phyloP scores from a whole-genome alignment of 2,888 invertebrate species.

The Ganaspis brasiliensis region DNA sequence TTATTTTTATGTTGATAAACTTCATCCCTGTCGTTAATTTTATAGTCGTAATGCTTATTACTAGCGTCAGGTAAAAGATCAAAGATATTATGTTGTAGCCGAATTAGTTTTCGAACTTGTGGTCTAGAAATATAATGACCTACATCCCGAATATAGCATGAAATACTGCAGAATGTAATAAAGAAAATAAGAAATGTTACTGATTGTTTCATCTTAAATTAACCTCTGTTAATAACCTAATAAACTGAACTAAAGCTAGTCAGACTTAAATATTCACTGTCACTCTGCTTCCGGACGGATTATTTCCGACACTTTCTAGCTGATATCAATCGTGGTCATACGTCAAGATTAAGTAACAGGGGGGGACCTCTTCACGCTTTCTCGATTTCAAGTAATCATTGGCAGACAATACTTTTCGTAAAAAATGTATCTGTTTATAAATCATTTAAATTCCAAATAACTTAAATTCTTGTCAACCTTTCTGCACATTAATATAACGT shows the following conservation, averaged over 20 bases:
- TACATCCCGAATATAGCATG: constrained; percentile 38
- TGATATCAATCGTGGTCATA: neutral
- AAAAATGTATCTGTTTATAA: too few species aligned
- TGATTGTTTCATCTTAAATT: constrained; percentile 53
- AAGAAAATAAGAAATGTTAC: constrained; percentile 40
- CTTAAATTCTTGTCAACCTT: too few species aligned
- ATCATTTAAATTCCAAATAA: too few species aligned
- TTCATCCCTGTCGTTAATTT: constrained; percentile 89
- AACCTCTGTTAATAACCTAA: constrained; percentile 66
- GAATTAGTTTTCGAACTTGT: constrained; percentile 1
- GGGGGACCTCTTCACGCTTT: constrained; percentile 33
- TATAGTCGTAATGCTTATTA: constrained; percentile 85
- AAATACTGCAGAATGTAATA: constrained; percentile 43
- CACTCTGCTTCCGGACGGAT: constrained; percentile 59
- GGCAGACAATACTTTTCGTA: too few species aligned
- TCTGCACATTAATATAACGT: too few species aligned
- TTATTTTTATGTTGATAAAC: constrained; percentile 87
- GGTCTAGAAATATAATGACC: constrained; percentile 1
- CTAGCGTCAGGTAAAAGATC: constrained; percentile 83
- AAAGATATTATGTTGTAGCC: neutral
- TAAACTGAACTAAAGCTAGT: constrained; percentile 58
- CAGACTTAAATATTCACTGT: constrained; percentile 74
- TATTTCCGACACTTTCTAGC: constrained; percentile 44
- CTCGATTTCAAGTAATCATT: neutral
- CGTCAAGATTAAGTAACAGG: neutral